Conservation (phyloP, 2,113 vertebrate species). For the Python bivittatus region DNA sequence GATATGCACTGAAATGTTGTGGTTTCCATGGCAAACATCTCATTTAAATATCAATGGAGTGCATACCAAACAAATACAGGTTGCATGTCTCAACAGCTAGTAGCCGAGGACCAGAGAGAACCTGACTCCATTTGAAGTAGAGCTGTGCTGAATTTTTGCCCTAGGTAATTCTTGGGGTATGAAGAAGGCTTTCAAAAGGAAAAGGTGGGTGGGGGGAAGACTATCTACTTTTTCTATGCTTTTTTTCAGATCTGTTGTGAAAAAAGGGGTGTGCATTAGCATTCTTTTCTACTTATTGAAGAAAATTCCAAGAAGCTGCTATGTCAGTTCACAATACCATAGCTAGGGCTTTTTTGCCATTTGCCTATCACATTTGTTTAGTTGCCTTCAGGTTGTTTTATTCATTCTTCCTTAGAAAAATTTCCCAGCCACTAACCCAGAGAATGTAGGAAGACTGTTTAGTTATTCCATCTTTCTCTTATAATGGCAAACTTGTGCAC, state of each 20-base stretch:
- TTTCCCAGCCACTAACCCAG: neutral
- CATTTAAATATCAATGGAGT: constrained; percentile 45
- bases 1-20: accelerated
- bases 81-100: constrained; percentile 22
- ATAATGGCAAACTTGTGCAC: neutral
- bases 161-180: neutral
- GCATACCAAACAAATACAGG: constrained; percentile 34
- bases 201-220: neutral
- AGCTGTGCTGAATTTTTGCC: neutral
- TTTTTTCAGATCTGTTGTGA: neutral
- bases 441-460: neutral
- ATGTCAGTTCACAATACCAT: neutral
- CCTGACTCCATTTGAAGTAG: neutral
- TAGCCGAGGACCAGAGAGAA: constrained; percentile 39
- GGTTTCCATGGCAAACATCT: constrained; percentile 64
- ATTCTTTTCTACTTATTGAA: neutral
- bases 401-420: neutral
- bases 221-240: neutral
- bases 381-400: neutral
- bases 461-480: neutral
- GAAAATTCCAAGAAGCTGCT: neutral
- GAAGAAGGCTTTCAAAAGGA: neutral
- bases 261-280: neutral
- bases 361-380: neutral
- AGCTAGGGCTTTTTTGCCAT: neutral